Evolutionary conservation across 2,797 vertebrate species (phyloP), one percentile per base, ranked within the genome.

Genomic region (Clarias fuscus): DNA sequence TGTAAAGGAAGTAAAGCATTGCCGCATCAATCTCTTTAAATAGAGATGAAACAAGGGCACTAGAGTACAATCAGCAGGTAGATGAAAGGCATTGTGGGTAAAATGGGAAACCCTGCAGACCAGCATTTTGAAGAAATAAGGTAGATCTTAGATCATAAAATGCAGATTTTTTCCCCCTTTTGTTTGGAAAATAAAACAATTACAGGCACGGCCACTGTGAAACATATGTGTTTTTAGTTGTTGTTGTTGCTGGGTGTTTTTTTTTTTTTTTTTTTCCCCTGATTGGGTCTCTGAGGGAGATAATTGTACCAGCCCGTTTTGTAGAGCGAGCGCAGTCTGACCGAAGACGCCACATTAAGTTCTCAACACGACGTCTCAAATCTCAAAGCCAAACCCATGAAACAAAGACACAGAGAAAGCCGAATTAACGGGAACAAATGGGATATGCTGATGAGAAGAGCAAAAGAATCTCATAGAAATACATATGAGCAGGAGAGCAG

Each of bases 311-410:
- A 81, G 4, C 22, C 37, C 70, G 27, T 27, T 78, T 79, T 71
- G 75, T 33, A 40, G n/a, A 53, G 33, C 68, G 73, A 83, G 62
- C 85, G n/a, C 71, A 76, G 37, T 70, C 65, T 72, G 73, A 84
- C 67, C 58, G 1, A 24, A 84, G n/a, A 59, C 5, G 58, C n/a
- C 11, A 62, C 72, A 83, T 86, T 83, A 83, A 68, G n/a, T 67
- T 83, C 86, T 48, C 86, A 86, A 81, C 73, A 83, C 1, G 80
- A 82, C 10, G 61, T 27, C 56, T n/a, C 30, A 33, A 83, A 70
- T 58, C 83, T 62, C 72, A 7, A 10, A 68, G 22, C 70, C 70
- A 68, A 76, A 68, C 58, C 68, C 62, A 59, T 61, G 22, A 53
- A 27, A 68, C 18, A 13, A 68, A 75, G 68, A 64, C 67, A 79